These are phyloP conservation scores for Dorcus hopei DNA, from an alignment of 2,888 invertebrate genomes.

Conservation along the genomic window DNA sequence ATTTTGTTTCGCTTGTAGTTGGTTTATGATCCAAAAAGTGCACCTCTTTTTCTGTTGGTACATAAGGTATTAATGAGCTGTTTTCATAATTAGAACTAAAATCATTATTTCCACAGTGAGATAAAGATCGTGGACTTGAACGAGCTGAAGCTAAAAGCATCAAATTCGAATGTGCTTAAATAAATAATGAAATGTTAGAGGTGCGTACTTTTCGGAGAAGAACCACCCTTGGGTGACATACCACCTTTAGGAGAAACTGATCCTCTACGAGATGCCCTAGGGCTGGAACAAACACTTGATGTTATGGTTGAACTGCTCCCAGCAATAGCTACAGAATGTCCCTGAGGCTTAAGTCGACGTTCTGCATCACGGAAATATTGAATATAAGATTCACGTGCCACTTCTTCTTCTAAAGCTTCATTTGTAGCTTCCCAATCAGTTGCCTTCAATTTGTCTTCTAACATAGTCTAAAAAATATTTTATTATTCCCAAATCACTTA, in stretches of 20 bases:
- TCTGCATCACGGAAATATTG: slow-evolving; percentile 57
- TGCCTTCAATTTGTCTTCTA: slow-evolving; percentile 83
- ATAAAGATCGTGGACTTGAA: slow-evolving; percentile 19
- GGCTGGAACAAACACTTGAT: slow-evolving; percentile 35
- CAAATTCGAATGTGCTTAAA: background rate
- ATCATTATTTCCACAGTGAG: slow-evolving; percentile 14
- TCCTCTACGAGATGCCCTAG: slow-evolving; percentile 41
- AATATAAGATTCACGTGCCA: slow-evolving; percentile 79
- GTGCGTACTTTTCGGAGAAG: slow-evolving; percentile 26
- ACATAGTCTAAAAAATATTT: slow-evolving; percentile 64
- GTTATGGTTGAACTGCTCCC: slow-evolving; percentile 46
- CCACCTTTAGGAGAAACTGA: slow-evolving; percentile 46
- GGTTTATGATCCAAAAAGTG: slow-evolving; percentile 16
- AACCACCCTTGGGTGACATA: slow-evolving; percentile 42
- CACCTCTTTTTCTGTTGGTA: slow-evolving; percentile 10
- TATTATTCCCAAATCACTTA: background rate
- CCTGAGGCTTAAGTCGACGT: slow-evolving; percentile 44
- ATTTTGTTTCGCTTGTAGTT: slow-evolving; percentile 14
- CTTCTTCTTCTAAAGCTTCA: slow-evolving; percentile 85
- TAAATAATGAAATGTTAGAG: background rate
- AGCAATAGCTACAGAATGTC: slow-evolving; percentile 41
- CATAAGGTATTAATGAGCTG: slow-evolving; percentile 4
- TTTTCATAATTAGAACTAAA: slow-evolving; percentile 11
- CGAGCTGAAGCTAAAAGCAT: slow-evolving; percentile 13
- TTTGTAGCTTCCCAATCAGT: slow-evolving; percentile 92